Evolutionary conservation across 2,797 vertebrate genomes (phyloP).

Genomic region (Vireo griseus): DNA sequence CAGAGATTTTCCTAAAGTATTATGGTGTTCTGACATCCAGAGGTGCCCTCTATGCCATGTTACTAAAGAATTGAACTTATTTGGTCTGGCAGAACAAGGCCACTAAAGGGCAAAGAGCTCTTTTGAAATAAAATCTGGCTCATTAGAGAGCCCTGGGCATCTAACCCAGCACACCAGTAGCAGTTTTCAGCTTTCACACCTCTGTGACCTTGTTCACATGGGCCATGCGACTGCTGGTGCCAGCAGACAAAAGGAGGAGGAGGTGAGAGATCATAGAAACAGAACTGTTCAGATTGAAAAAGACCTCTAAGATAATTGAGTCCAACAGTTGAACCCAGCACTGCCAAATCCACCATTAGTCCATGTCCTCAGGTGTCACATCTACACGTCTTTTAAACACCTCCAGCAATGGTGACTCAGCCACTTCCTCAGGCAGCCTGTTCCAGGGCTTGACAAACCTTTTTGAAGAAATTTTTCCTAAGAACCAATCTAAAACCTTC

Average conservation of each 20-base stretch:
- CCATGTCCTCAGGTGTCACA: no score
- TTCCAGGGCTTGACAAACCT: not conserved
- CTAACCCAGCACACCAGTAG: not conserved
- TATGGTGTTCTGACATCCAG: not conserved
- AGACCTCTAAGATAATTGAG: not conserved
- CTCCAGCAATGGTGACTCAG: fast-evolving
- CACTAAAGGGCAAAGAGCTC: not conserved
- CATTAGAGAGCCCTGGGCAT: not conserved
- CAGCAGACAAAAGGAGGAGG: not conserved
- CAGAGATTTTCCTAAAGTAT: not conserved
- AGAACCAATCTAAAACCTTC: not conserved
- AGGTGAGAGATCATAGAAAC: not conserved
- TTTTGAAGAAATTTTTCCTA: not conserved
- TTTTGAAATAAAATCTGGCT: not conserved
- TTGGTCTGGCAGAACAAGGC: not conserved
- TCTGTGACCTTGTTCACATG: not conserved
- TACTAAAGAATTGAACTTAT: not conserved
- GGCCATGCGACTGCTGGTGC: not conserved
- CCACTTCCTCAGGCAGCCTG: not conserved
- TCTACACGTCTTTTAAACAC: not conserved
- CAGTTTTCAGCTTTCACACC: not conserved
- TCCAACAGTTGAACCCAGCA: not conserved
- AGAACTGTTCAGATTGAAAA: not conserved
- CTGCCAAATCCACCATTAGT: not conserved
- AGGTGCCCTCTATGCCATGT: not conserved